These are phyloP conservation scores for Platysteira castanea DNA, from an alignment of 2,113 vertebrate genomes.

Conservation along the genomic window DNA sequence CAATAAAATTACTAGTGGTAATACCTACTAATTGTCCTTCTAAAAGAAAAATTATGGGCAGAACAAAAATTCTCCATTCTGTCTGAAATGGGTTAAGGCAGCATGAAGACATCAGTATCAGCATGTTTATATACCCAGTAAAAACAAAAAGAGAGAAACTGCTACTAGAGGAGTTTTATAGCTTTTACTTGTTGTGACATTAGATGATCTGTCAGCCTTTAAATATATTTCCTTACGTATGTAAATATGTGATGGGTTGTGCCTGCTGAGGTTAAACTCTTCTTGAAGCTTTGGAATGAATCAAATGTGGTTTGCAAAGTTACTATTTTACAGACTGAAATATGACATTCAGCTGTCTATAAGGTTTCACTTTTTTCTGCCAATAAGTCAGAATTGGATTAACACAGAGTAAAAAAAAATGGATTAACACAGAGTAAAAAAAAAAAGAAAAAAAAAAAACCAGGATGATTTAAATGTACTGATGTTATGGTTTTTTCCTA, in stretches of 20 bases:
- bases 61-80: not conserved
- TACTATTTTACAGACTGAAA: not conserved
- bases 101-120: not conserved
- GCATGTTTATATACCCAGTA: not conserved
- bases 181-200: not conserved
- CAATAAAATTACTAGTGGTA: not conserved
- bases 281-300: not conserved
- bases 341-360: not conserved
- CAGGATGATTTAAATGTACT: not conserved
- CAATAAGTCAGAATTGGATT: not conserved
- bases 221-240: not conserved
- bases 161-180: not conserved
- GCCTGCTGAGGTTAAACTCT: not conserved
- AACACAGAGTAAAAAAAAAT: too few species aligned
- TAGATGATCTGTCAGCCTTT: not conserved
- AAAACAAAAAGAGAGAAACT: not conserved
- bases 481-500: slow-evolving; percentile 28
- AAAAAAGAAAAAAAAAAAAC: not conserved
- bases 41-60: not conserved
- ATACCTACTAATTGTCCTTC: not conserved
- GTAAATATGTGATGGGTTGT: not conserved
- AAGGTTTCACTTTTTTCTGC: not conserved
- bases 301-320: not conserved
- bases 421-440: too few species aligned
- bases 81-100: not conserved